Conservation (phyloP, 2,797 vertebrate species). For the Rhynchonycteris naso region DNA sequence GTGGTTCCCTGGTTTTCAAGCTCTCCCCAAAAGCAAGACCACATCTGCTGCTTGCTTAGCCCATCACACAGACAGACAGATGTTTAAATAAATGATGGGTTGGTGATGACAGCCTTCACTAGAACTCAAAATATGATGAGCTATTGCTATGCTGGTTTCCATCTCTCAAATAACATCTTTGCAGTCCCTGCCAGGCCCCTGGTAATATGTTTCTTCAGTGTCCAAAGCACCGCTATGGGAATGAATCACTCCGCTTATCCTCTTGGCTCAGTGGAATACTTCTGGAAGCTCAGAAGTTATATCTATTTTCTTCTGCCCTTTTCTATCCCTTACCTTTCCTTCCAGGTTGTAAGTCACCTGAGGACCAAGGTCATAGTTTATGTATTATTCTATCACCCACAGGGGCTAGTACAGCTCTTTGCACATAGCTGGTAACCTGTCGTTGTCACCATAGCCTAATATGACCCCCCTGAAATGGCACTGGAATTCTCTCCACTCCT, state of each 20-base stretch:
- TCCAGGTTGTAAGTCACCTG: neutral
- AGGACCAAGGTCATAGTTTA: neutral
- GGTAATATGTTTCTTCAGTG: constrained; percentile 60
- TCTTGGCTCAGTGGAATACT: neutral
- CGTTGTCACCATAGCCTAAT: neutral
- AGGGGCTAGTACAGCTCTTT: neutral
- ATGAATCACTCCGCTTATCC: constrained; percentile 25
- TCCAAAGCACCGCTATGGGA: neutral
- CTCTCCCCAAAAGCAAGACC: neutral
- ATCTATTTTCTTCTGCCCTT: neutral
- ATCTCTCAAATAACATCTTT: constrained; percentile 59
- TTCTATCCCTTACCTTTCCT: neutral
- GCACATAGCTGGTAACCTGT: neutral
- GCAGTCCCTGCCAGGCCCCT: neutral
- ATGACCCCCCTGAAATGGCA: neutral
- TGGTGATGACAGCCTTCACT: constrained; percentile 49
- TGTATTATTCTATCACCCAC: neutral
- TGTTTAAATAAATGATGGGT: constrained; percentile 60
- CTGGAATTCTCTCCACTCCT: neutral
- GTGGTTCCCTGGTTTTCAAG: neutral
- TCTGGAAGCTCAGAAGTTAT: neutral
- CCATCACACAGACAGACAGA: constrained; percentile 28
- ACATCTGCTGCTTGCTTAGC: neutral
- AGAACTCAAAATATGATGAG: constrained; percentile 61
- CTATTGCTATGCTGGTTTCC: constrained; percentile 43